phyloP scores from a whole-genome alignment of 2,797 vertebrate genomes.

The Pseudopleuronectes americanus region DNA sequence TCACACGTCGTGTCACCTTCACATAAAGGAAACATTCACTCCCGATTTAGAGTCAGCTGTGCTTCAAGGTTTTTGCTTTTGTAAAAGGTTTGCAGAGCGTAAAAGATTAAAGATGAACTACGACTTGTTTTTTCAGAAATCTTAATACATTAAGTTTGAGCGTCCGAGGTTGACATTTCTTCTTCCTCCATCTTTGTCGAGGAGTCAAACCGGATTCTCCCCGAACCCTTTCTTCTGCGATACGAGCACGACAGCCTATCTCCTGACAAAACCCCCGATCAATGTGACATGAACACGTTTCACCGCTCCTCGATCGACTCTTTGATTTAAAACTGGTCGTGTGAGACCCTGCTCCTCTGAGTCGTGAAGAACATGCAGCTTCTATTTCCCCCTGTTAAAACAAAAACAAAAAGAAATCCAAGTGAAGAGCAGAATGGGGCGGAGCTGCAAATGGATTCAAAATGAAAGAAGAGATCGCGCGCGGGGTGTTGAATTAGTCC shows the following conservation, averaged over 20 bases:
- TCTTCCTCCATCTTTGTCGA: conserved; percentile 7
- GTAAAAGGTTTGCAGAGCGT: conserved; percentile 17
- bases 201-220: conserved; percentile 1
- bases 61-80: conserved; percentile 28
- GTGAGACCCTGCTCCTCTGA: conserved; percentile 5
- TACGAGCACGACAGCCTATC: conserved; percentile 20
- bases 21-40: conserved; percentile 1
- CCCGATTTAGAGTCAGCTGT: conserved; percentile 2
- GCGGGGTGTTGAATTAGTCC: conserved; percentile 16
- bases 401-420: neutral
- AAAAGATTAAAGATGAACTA: conserved; percentile 10
- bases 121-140: conserved; percentile 36
- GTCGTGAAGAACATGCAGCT: conserved; percentile 12
- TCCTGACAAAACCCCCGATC: conserved; percentile 42
- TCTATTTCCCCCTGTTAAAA: neutral
- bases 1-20: neutral
- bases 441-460: conserved; percentile 21
- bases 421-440: neutral
- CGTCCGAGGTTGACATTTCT: conserved; percentile 14
- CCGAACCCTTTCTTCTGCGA: conserved; percentile 11
- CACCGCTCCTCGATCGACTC: conserved; percentile 34
- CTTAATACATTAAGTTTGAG: conserved; percentile 7
- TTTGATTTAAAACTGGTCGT: conserved; percentile 36
- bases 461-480: conserved; percentile 9
- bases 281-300: conserved; percentile 42